These are phyloP conservation scores for Corydoras sp. DNA, from an alignment of 2,113 vertebrate genomes.

Conservation along the genomic window DNA sequence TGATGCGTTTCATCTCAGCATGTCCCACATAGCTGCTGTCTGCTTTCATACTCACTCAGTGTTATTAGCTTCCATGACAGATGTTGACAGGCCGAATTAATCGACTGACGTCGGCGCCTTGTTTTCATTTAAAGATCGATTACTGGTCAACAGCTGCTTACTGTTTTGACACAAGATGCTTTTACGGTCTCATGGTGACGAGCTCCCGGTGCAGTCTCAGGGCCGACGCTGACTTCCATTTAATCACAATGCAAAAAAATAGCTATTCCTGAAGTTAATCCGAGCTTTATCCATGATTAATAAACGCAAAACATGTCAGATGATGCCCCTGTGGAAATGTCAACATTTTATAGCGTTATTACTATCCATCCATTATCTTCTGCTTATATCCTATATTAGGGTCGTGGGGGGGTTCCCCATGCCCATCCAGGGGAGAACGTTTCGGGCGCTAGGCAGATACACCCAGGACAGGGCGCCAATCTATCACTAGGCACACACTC, in stretches of 20 bases:
- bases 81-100: conserved; percentile 26
- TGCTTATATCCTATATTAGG: no score
- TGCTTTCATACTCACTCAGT: conserved; percentile 29
- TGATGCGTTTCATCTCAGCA: conserved; percentile 33
- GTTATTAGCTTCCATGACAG: conserved; percentile 27
- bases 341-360: no score
- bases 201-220: not conserved
- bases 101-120: not conserved
- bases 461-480: no score
- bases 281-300: no score
- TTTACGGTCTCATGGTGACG: not conserved
- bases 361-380: no score
- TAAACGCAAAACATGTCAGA: no score
- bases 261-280: no score
- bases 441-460: no score
- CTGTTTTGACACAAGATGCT: not conserved
- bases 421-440: no score
- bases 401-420: no score
- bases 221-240: not conserved
- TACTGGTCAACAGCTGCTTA: not conserved
- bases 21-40: conserved; percentile 41
- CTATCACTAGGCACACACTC: no score
- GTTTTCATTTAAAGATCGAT: not conserved
- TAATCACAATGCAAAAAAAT: not conserved
- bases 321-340: no score